A percentile compares a stretch with the other conserved stretches of the same genome.
Conservation (phyloP, 1,140 invertebrate species). For the Coelopa frigida region DNA sequence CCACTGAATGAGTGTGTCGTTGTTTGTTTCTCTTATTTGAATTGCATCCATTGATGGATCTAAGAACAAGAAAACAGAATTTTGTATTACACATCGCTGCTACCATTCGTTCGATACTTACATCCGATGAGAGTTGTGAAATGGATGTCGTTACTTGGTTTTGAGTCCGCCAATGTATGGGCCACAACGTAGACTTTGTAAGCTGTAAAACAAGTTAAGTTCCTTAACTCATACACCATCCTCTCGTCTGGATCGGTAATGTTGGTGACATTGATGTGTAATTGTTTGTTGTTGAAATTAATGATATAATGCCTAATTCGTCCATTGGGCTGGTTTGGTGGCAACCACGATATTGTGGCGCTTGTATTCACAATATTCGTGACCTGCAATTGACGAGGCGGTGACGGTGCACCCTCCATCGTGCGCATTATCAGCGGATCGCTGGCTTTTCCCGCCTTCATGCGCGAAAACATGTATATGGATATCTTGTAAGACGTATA, state of each 20-base stretch:
- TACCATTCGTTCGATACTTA: constrained; percentile 2
- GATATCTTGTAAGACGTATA: constrained; percentile 6
- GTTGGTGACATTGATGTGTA: background rate
- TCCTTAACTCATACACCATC: constrained; percentile 5
- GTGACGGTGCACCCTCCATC: constrained; percentile 8
- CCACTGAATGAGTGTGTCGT: constrained; percentile 6
- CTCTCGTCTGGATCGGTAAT: background rate
- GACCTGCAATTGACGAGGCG: constrained; percentile 6
- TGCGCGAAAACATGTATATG: constrained; percentile 12
- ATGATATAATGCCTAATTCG: constrained; percentile 7
- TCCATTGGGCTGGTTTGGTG: constrained; percentile 9
- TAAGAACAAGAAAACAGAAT: background rate
- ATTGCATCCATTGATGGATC: background rate
- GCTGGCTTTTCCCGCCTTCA: constrained; percentile 5
- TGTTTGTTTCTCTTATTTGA: background rate
- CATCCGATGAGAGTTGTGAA: constrained; percentile 9
- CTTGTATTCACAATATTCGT: constrained; percentile 8
- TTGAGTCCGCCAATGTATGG: constrained; percentile 5
- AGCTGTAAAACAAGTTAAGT: constrained; percentile 12
- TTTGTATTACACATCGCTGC: background rate
- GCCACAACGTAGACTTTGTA: constrained; percentile 12
- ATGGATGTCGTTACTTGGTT: constrained; percentile 12
- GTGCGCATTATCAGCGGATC: constrained; percentile 4
- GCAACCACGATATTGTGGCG: constrained; percentile 4
- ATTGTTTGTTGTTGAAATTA: background rate